Base-by-base conservation (phyloP, 2,797 vertebrate genomes). In the Oreochromis mossambicus region DNA sequence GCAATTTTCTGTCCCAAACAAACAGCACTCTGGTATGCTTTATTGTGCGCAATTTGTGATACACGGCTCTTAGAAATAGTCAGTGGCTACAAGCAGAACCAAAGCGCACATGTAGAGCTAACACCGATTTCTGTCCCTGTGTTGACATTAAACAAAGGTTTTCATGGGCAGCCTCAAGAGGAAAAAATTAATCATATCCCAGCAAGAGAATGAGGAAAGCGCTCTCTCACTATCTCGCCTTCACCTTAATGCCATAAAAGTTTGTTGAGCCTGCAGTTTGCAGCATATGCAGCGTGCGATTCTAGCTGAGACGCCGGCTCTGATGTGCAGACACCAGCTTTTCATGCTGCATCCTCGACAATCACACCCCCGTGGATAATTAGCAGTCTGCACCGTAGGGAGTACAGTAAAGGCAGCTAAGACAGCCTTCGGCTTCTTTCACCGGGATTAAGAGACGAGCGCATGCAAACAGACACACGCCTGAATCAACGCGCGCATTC, bases 361-460 rank as follows among this genome's bases (percentile, higher is more conserved):
- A 93, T 93, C 90, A 94, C 88, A 80, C 81, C 85, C 83, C 38
- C 29, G 83, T 86, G 88, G 84, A 87, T 94, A 94, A 94, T 94
- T 91, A 89, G 38, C 85, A 84, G 91, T 86, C 90, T 90, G 84
- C 93, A 50, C 94, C 75, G 26, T 61, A 81, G 92, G 93, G 81
- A 90, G 81, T 11, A 26, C 86, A 79, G 80, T 95, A 92, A 95
- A 94, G 80, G 87, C 78, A 80, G 85, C 43, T 79, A 70, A 92
- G 87, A 89, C 90, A 55, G 75, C 85, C 78, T 77, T 87, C 51
- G 1, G 70, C 61, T 73, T 82, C 79, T 81, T 89, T 90, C 63
- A 86, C 24, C 81, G 68, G 66, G 43, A 83, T 78, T 56, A 63
- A 79, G 55, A 83, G 32, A 43, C 75, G 66, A 8, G 58, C 61